Base-by-base conservation (phyloP, 2,797 vertebrate genomes). In the Anas flavirostris region DNA sequence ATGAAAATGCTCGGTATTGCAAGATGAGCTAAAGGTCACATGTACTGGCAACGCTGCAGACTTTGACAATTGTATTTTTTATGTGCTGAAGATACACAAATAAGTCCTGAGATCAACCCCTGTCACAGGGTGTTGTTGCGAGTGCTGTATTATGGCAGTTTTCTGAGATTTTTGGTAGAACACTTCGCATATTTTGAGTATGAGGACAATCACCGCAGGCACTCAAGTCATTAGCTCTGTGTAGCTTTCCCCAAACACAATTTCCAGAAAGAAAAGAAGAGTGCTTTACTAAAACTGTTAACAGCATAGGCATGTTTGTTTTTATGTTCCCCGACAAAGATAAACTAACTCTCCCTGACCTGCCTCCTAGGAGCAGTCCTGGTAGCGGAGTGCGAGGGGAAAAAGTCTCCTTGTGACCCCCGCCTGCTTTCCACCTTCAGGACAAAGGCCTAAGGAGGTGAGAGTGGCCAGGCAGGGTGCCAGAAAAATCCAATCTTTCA, bases 71-170 rank as follows among this genome's bases (percentile, higher is more conserved):
- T 12, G 8, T 53, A 52, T 59, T 89, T 58, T 86, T 82, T 70
- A 56, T 39, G 69, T 70, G n/a, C 80, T 90, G 70, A 86, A 94
- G 90, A 84, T 67, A 59, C 44, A 75, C 67, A 92, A 86, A 80
- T 69, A 91, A 91, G 50, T 73, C 76, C 53, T 31, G 69, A 87
- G 26, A 88, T 68, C 59, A 83, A 52, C 12, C 81, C 10, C 39
- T 73, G 26, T 76, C 74, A 44, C 53, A 63, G 52, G 14, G n/a
- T 62, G 50, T 48, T 79, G 55, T 43, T 73, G 16, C 17, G 74
- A 82, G 21, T 58, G 79, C 44, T 86, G 25, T 16, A 37, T 69
- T 72, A 82, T 0, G 1, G 69, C 52, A 74, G 72, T 68, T 91
- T 82, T 70, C 58, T 82, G 33, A 43, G 69, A 68, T 55, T 91